Evolutionary conservation across 2,888 invertebrate genomes (phyloP).

Genomic region (Amphipyra tragopoginis): DNA sequence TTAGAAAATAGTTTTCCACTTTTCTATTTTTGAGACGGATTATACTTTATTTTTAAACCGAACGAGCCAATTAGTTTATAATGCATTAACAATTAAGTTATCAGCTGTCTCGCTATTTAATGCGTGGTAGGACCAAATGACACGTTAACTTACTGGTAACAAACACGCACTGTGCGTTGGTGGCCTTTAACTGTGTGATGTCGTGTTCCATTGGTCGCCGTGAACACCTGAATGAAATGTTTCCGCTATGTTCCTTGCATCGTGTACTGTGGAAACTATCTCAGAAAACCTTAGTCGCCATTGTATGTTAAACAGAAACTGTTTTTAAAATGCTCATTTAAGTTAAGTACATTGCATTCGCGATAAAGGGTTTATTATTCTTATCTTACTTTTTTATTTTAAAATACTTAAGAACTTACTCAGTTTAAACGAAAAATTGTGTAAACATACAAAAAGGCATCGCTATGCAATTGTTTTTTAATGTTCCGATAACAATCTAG

Average conservation of each 20-base stretch:
- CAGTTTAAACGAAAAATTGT: conserved; percentile 36
- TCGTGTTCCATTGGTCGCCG: conserved; percentile 7
- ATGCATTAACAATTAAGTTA: conserved; percentile 15
- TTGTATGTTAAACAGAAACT: conserved; percentile 56
- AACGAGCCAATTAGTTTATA: conserved; percentile 14
- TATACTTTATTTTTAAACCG: conserved; percentile 6
- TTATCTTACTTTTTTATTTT: conserved; percentile 42
- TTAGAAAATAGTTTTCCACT: conserved; percentile 23
- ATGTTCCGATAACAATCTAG: conserved; percentile 53
- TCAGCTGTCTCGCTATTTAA: conserved; percentile 12
- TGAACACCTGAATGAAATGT: conserved; percentile 36
- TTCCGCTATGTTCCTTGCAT: conserved; percentile 12
- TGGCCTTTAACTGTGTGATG: conserved; percentile 9
- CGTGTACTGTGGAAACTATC: conserved; percentile 29
- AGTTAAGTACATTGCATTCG: conserved; percentile 40
- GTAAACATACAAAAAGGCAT: conserved; percentile 44
- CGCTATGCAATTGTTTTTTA: conserved; percentile 57
- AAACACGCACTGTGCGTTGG: conserved; percentile 21
- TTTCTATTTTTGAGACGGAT: conserved; percentile 2
- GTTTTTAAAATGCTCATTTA: conserved; percentile 54
- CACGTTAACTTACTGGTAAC: conserved; percentile 22
- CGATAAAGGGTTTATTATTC: conserved; percentile 43
- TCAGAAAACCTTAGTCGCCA: conserved; percentile 36
- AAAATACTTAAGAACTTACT: conserved; percentile 38
- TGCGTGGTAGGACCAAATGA: conserved; percentile 22